A percentile compares a stretch with the other conserved stretches of the same genome.
These are phyloP conservation scores for Cyphomyrus plagiostoma DNA, from an alignment of 2,113 vertebrate species.

Conservation along the genomic window DNA sequence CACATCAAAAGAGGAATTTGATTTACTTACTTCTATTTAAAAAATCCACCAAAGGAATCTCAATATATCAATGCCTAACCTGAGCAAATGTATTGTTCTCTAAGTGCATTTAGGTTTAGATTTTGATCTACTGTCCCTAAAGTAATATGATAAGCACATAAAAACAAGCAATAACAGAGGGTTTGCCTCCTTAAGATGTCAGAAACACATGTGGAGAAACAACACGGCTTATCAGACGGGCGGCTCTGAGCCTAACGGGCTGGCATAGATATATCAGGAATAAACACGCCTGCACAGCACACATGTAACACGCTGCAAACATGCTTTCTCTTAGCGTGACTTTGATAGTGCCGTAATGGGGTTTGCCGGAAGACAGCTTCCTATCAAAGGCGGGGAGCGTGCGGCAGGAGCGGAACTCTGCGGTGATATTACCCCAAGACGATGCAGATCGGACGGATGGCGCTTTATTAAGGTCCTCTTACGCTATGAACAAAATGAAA, in stretches of 20 bases:
- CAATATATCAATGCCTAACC: background rate
- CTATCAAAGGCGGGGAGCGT: slow-evolving; percentile 3
- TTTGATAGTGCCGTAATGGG: slow-evolving; percentile 12
- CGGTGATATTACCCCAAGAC: slow-evolving; percentile 16
- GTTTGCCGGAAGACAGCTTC: background rate
- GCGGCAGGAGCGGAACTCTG: background rate
- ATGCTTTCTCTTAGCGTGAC: background rate
- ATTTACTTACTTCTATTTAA: background rate
- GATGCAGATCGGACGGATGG: background rate
- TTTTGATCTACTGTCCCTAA: background rate
- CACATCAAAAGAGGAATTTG: background rate
- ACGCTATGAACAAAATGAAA: slow-evolving; percentile 14
- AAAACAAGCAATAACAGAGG: background rate
- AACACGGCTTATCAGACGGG: background rate
- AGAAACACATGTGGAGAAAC: background rate
- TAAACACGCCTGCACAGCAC: background rate
- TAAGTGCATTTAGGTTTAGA: background rate
- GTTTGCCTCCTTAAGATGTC: background rate
- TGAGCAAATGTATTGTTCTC: background rate
- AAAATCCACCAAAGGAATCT: background rate
- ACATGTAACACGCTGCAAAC: background rate
- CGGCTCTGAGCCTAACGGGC: background rate
- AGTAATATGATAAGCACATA: background rate
- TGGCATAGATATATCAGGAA: background rate
- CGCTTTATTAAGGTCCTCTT: slow-evolving; percentile 14